Evolutionary conservation across 1,140 invertebrate species (phyloP), one percentile per base, ranked within the genome.

Genomic region (Stegodyphus mimosarum): DNA sequence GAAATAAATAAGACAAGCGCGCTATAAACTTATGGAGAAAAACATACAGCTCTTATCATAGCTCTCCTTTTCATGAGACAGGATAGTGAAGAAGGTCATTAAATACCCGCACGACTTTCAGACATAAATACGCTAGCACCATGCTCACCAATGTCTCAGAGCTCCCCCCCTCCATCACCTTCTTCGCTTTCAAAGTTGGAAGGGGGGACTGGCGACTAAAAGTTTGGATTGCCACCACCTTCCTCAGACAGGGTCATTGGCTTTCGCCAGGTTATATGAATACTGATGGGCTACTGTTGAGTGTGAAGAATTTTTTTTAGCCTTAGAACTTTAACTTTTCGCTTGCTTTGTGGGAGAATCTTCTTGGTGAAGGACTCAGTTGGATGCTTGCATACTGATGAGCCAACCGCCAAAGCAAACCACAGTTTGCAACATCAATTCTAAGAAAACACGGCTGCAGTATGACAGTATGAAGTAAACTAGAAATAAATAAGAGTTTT

Each of bases 221-320:
- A 60, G 55, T 60, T 60, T 60, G 15, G 9, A 60, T 60, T 11
- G 15, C 55, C 55, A 9, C 55, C 55, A 18, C 33, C 48, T 60
- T 49, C 17, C 17, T 13, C 49, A 48, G 64, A 55, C 74, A 77
- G 55, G 74, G 74, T 77, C 74, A 77, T 77, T 77, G 74, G 9
- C 55, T 60, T 60, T 60, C 9, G 55, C 63, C 60, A 51, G 74
- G 74, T 77, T 48, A 77, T 18, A 60, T 66, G 13, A 77, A 66
- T 33, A 66, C 49, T 7, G 74, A 66, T 77, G 48, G 74, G 13
- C 74, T 50, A 49, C 49, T 13, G 48, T 18, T 15, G 33, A 33
- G 33, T 33, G 33, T 33, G 33, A 33, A 33, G 33, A 33, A 1
- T 33, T 66, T 49, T 50, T 66, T 4, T 6, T 66, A 33, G 74